Evolutionary conservation across 1,140 invertebrate genomes (phyloP), one percentile per base, ranked within the genome.

Genomic region (Papilio glaucus): DNA sequence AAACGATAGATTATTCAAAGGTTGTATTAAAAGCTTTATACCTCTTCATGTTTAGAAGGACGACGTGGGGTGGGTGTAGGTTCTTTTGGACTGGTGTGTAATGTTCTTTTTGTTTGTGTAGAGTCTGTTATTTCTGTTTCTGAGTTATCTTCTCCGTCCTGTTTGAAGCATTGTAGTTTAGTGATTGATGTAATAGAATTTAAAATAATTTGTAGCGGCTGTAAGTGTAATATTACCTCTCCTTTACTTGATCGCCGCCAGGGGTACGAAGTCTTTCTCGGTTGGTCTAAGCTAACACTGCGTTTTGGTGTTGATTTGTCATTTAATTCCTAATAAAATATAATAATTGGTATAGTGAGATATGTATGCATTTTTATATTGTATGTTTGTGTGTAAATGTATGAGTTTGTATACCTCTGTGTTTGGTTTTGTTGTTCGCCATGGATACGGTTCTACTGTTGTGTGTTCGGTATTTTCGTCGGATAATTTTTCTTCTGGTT

Each of bases 351-450:
- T 78, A 71, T 65, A 9, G 62, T 53, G 24, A 53, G 13, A 39
- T 24, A 1, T 15, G 29, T 24, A 0, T 37, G 29, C 8, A 21
- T 21, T 67, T n/a, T 7, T 67, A 24, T 57, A 1, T 45, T 67
- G 12, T 68, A 21, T 73, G 24, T 71, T 4, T 53, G 67, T 77
- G 41, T 65, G 38, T 72, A 45, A 38, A 61, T 76, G 73, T 77
- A 68, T 78, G 18, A 74, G 13, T 77, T 71, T 81, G 62, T 87
- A 80, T 91, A 92, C 90, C 90, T 92, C 84, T 83, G 87, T 89
- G 75, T 90, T 77, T 83, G 83, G 82, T 85, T 89, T 85, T 81
- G 85, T 84, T 83, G 82, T 85, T 86, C 85, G 88, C 88, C 87
- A 81, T 57, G 84, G 83, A 72, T 84, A 77, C 77, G 78, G 78